Base-by-base conservation (phyloP, 2,113 vertebrate genomes). In the Oophaga pumilio region DNA sequence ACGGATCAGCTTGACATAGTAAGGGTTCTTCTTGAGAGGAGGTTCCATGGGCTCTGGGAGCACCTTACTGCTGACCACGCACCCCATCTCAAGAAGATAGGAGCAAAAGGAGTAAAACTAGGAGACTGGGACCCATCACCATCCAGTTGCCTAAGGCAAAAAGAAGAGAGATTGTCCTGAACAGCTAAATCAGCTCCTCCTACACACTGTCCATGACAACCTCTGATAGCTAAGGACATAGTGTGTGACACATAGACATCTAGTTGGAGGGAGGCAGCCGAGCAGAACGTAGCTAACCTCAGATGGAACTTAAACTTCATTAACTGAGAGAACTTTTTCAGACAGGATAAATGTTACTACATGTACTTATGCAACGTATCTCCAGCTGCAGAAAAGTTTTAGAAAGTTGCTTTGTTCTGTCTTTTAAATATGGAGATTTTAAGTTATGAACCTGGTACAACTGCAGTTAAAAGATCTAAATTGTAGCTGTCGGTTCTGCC, bases 11-110 rank as follows among this genome's bases (percentile, higher is more conserved):
- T 99, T 99, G 80, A 99, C 98, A 81, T 99, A 95, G 93, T 99
- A 97, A 89, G 98, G 93, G 90, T 97, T 97, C 89, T 98, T 96
- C 91, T 95, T 96, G 91, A 98, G 97, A 87, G 87, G 87, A 17
- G 87, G 87, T 53, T 88, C 87, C 81, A 88, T 84, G 17, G 97
- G 96, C 95, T 99, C 98, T 20, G 98, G 98, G 95, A 99, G 97
- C 92, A 99, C 97, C 93, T 99, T 99, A 93, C 87, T 88, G 81
- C 97, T 99, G 92, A 96, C 98, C 96, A 97, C 96, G 94, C 98
- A 99, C 95, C 98, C 98, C 98, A 99, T 99, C 59, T 88, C 87
- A 88, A 56, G 86, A 84, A 52, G 87, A 77, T 24, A 76, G 71
- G 80, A 76, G 80, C n/a, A 76, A 14, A 52, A 73, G 26, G 69